Conservation (phyloP, 2,113 vertebrate species). For the Epinephelus fuscoguttatus region DNA sequence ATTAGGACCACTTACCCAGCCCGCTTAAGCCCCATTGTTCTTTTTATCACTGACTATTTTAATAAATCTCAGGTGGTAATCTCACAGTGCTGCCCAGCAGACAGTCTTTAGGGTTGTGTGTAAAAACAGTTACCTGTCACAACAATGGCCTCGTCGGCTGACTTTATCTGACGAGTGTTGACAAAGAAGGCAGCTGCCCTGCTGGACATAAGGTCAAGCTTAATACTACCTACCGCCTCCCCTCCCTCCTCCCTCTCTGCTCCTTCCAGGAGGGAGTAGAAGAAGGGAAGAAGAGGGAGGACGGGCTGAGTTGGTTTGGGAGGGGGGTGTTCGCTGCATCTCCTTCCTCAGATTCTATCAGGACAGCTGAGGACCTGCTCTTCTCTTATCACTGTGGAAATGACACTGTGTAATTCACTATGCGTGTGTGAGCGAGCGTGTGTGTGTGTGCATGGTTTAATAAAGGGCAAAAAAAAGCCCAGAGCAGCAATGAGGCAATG, state of each 20-base stretch:
- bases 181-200: slow-evolving; percentile 79
- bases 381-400: slow-evolving; percentile 70
- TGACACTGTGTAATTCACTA: slow-evolving; percentile 63
- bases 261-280: slow-evolving; percentile 31
- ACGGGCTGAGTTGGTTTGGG: neutral
- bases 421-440: slow-evolving; percentile 42
- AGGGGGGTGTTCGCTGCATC: neutral
- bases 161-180: slow-evolving; percentile 85
- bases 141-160: slow-evolving; percentile 74
- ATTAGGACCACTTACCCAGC: slow-evolving; percentile 91
- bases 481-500: slow-evolving; percentile 64
- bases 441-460: slow-evolving; percentile 63
- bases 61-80: slow-evolving; percentile 97
- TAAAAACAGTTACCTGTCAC: slow-evolving; percentile 83
- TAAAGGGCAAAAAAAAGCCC: slow-evolving; percentile 61
- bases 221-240: slow-evolving; percentile 56
- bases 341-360: slow-evolving; percentile 73
- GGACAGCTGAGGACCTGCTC: slow-evolving; percentile 44
- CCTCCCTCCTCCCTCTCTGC: neutral
- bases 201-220: slow-evolving; percentile 70
- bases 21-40: slow-evolving; percentile 88
- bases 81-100: slow-evolving; percentile 88
- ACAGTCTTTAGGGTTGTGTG: slow-evolving; percentile 82
- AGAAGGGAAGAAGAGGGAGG: neutral
- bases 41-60: slow-evolving; percentile 96